These are phyloP conservation scores for Ctenochaetus hawaiiensis DNA, from an alignment of 2,797 vertebrate genomes.

Conservation along the genomic window DNA sequence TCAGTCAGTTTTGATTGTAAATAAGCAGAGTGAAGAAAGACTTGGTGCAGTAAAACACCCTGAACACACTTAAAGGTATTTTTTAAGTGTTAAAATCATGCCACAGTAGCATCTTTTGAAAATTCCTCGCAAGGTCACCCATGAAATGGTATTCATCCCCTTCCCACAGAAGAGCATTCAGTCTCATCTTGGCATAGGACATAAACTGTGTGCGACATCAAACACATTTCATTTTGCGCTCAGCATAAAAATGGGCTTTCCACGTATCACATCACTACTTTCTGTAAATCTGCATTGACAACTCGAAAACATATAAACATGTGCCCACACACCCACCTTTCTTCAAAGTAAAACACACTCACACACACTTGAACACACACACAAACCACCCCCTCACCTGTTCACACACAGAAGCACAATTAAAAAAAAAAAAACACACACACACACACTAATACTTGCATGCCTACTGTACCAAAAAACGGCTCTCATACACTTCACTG, in stretches of 20 bases:
- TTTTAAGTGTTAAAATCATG: constrained; percentile 56
- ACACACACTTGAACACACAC: constrained; percentile 20
- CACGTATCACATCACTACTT: constrained; percentile 60
- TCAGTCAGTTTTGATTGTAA: constrained; percentile 55
- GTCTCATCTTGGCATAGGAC: constrained; percentile 43
- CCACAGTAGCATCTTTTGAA: constrained; percentile 47
- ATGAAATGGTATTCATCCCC: constrained; percentile 65
- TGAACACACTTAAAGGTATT: constrained; percentile 49
- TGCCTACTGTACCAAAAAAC: constrained; percentile 44
- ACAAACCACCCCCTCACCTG: constrained; percentile 62
- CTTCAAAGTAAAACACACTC: constrained; percentile 58
- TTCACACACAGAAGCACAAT: constrained; percentile 56
- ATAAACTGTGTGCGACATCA: constrained; percentile 64
- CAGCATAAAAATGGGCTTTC: constrained; percentile 63
- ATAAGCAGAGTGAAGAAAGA: constrained; percentile 32
- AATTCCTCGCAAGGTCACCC: constrained; percentile 61
- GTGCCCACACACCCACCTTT: constrained; percentile 59
- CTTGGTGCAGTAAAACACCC: constrained; percentile 34
- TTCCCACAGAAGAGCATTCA: constrained; percentile 44
- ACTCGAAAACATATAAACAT: constrained; percentile 69
- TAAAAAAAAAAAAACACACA: constrained; percentile 54
- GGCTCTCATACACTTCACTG: constrained; percentile 33
- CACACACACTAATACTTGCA: constrained; percentile 37
- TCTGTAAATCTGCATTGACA: constrained; percentile 73
- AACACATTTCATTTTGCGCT: constrained; percentile 69